A percentile compares a stretch with the other conserved stretches of the same genome.
Evolutionary conservation across 2,797 vertebrate genomes (phyloP).

Genomic region (Typhlichthys subterraneus): DNA sequence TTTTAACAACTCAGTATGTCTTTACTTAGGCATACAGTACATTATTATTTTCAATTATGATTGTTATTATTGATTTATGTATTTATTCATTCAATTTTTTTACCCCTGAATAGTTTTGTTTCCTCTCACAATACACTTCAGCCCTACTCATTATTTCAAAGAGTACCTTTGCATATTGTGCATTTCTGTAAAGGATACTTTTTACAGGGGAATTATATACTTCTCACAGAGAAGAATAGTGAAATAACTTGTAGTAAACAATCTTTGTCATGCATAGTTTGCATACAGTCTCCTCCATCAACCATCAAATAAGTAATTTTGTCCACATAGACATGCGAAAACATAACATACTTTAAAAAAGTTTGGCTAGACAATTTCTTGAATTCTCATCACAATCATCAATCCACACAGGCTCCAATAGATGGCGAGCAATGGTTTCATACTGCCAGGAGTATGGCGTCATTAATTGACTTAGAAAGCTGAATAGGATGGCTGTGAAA

Average conservation of each 20-base stretch:
- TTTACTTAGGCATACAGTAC: conserved; percentile 49
- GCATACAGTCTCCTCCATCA: conserved; percentile 9
- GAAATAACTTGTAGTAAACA: conserved; percentile 36
- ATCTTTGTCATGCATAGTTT: background rate
- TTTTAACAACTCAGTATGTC: too few species aligned
- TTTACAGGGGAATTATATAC: conserved; percentile 28
- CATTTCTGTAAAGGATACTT: conserved; percentile 40
- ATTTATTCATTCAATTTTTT: too few species aligned
- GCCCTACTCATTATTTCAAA: conserved; percentile 69
- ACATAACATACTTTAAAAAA: conserved; percentile 36
- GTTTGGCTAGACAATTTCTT: conserved; percentile 14
- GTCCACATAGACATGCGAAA: conserved; percentile 16
- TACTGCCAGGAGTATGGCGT: conserved; percentile 46
- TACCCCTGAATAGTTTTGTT: too few species aligned
- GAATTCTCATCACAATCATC: conserved; percentile 32
- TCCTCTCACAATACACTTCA: conserved; percentile 35
- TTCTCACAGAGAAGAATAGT: background rate
- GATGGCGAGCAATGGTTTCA: conserved; percentile 51
- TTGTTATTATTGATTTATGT: too few species aligned
- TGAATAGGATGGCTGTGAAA: conserved; percentile 50
- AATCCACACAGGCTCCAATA: conserved; percentile 30
- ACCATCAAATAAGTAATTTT: conserved; percentile 31
- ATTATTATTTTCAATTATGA: conserved; percentile 51
- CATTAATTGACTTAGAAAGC: conserved; percentile 60
- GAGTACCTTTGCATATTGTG: conserved; percentile 54